Conservation (phyloP, 2,888 invertebrate genomes). For the Oscheius sp. region DNA sequence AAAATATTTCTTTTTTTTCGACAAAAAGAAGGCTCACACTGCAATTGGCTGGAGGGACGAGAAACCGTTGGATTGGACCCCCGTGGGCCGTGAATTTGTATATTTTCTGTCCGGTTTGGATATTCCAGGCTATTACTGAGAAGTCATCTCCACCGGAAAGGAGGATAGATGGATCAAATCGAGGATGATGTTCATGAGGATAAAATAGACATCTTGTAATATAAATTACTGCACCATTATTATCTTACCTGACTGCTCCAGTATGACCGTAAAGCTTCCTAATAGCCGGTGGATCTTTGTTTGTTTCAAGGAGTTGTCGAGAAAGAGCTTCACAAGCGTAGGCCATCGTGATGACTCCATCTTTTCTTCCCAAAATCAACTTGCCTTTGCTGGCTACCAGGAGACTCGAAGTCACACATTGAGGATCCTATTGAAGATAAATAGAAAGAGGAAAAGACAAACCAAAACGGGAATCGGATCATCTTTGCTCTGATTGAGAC, state of each 20-base stretch:
- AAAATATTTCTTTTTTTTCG: constrained; percentile 18
- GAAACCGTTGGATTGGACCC: constrained; percentile 91
- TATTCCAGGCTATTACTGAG: constrained; percentile 77
- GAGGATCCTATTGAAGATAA: constrained; percentile 32
- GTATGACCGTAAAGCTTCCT: constrained; percentile 43
- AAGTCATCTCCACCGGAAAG: constrained; percentile 89
- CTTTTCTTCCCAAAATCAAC: constrained; percentile 90
- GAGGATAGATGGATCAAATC: constrained; percentile 74
- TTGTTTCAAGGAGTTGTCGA: constrained; percentile 80
- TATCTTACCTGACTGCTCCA: constrained; percentile 39
- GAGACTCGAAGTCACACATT: constrained; percentile 77
- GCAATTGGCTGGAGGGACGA: constrained; percentile 88
- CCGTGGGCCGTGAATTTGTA: constrained; percentile 97
- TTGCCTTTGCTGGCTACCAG: constrained; percentile 92
- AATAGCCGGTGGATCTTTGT: constrained; percentile 35
- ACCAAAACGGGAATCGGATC: constrained; percentile 42
- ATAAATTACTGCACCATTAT: not conserved
- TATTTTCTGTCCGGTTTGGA: constrained; percentile 75
- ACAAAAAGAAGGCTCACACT: constrained; percentile 71
- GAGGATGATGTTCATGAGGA: constrained; percentile 84
- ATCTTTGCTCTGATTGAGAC: constrained; percentile 37
- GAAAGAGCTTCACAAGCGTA: constrained; percentile 94
- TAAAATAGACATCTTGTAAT: constrained; percentile 90
- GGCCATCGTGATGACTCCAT: constrained; percentile 93
- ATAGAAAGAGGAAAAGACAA: not conserved